phyloP scores from a whole-genome alignment of 2,113 vertebrate species.

The Brevimyrus niger region DNA sequence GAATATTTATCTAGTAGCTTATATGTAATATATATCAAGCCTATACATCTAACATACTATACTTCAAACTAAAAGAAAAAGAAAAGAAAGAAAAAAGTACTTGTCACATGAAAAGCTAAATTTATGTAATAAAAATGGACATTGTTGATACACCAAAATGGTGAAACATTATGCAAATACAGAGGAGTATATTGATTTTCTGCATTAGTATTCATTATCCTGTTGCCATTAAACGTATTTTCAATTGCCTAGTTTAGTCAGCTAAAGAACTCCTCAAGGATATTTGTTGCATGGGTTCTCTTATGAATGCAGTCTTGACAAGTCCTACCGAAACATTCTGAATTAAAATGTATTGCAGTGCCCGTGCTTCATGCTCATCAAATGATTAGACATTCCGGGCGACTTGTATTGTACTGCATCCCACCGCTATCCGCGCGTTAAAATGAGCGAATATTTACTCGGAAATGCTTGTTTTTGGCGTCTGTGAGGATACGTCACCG shows the following conservation, averaged over 20 bases:
- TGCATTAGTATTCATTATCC: neutral
- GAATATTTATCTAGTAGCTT: neutral
- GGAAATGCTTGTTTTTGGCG: neutral
- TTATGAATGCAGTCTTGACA: neutral
- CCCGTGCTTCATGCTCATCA: neutral
- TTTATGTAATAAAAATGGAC: neutral
- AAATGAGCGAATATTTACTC: neutral
- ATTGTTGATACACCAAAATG: neutral
- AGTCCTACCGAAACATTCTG: neutral
- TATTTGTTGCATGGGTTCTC: neutral
- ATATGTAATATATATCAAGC: neutral
- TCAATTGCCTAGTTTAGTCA: neutral
- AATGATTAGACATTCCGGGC: neutral
- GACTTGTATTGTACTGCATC: neutral
- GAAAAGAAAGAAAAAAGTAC: neutral
- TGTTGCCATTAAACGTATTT: neutral
- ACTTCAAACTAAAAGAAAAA: neutral
- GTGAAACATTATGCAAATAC: neutral
- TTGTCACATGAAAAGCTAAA: neutral
- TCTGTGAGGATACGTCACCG: neutral
- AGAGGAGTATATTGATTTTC: neutral
- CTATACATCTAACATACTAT: neutral
- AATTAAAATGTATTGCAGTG: neutral
- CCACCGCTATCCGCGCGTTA: neutral
- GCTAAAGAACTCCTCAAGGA: neutral